phyloP scores from a whole-genome alignment of 2,797 vertebrate species.

The Siniperca obscura region DNA sequence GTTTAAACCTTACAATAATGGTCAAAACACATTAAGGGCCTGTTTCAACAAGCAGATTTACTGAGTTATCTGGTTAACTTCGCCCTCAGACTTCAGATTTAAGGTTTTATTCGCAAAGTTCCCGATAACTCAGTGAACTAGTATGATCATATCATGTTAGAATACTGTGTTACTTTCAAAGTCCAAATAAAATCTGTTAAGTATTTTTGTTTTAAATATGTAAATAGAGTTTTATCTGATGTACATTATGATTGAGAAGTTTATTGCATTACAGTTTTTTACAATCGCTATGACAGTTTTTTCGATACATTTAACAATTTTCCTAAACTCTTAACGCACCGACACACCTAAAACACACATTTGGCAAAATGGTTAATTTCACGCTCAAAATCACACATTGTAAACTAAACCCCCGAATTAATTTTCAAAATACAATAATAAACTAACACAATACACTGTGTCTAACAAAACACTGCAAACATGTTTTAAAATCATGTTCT shows the following conservation, averaged over 20 bases:
- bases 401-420: no score
- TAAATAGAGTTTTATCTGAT: background rate
- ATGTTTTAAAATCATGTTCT: no score
- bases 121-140: background rate
- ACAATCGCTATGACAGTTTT: no score
- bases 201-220: background rate
- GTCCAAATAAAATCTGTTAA: background rate
- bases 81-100: no score
- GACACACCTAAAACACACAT: no score
- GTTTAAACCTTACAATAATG: background rate
- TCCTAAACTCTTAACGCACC: no score
- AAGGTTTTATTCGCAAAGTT: background rate
- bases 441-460: no score
- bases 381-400: no score
- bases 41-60: background rate
- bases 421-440: no score
- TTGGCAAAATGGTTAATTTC: no score
- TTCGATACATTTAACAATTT: no score
- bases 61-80: background rate
- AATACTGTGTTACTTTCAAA: background rate
- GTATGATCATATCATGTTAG: background rate
- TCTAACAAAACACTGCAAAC: no score
- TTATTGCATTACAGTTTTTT: background rate
- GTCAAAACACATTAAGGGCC: background rate
- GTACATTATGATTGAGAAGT: background rate